Evolutionary conservation across 2,113 vertebrate species (phyloP).

Genomic region (Barnardius zonarius): DNA sequence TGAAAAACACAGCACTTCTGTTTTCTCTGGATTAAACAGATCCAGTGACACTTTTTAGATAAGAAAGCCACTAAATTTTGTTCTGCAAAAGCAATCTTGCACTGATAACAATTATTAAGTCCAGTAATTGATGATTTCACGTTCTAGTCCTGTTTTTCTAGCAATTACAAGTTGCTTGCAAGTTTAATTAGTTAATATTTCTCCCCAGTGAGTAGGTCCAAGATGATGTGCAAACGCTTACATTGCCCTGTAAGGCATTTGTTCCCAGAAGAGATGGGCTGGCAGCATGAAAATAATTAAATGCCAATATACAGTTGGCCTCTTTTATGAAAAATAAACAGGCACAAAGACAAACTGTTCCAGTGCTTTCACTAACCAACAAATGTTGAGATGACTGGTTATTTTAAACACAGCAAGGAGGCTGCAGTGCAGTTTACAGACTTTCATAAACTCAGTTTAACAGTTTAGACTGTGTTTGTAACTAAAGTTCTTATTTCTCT

Average conservation of each 20-base stretch:
- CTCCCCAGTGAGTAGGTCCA: neutral
- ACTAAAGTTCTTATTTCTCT: conserved; percentile 51
- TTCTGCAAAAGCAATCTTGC: conserved; percentile 5
- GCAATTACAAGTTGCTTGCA: conserved; percentile 18
- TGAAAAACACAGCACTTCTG: neutral
- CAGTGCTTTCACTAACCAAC: conserved; percentile 16
- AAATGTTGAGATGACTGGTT: neutral
- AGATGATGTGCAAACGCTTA: conserved; percentile 12
- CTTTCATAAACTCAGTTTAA: neutral
- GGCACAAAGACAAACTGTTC: conserved; percentile 33
- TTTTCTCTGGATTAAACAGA: neutral
- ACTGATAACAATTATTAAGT: neutral
- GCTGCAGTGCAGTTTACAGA: neutral
- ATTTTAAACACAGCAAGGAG: conserved; percentile 7
- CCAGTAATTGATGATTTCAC: neutral
- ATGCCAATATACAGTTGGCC: conserved; percentile 17
- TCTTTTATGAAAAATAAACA: conserved; percentile 27
- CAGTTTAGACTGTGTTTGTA: neutral
- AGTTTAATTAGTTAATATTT: conserved; percentile 44
- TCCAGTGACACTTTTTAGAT: neutral
- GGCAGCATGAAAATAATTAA: conserved; percentile 39
- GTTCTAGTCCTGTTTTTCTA: neutral
- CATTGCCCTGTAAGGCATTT: conserved; percentile 1
- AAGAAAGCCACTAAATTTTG: neutral
- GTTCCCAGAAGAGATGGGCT: conserved; percentile 21